Evolutionary conservation across 2,888 invertebrate species (phyloP).

Genomic region (Calliopum simillimum): DNA sequence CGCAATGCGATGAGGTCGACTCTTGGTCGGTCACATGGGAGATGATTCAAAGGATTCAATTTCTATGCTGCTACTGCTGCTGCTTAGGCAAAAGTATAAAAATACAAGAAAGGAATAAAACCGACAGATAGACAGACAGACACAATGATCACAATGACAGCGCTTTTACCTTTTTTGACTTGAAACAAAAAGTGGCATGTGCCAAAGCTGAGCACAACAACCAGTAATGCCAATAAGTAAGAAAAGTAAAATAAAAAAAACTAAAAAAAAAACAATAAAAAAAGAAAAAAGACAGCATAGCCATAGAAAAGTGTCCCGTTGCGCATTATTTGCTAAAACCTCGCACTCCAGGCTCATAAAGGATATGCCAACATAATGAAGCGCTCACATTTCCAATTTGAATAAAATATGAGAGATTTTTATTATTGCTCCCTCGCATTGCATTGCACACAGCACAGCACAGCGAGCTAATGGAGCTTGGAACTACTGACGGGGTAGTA

Average conservation of each 20-base stretch:
- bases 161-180: conserved; percentile 8
- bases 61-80: neutral
- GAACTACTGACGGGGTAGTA: no score
- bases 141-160: conserved; percentile 1
- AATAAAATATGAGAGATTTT: conserved; percentile 64
- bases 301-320: conserved; percentile 47
- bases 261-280: conserved; percentile 11
- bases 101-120: neutral
- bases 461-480: no score
- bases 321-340: conserved; percentile 44
- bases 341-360: neutral
- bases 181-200: neutral
- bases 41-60: conserved; percentile 40
- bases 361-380: conserved; percentile 39
- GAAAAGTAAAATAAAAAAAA: conserved; percentile 29
- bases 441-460: no score
- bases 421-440: conserved; percentile 48
- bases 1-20: conserved; percentile 40
- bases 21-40: conserved; percentile 40
- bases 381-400: conserved; percentile 62
- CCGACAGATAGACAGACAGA: conserved; percentile 16
- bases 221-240: conserved; percentile 41
- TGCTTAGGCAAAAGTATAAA: no score
- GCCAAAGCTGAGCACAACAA: conserved; percentile 8
- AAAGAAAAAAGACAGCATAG: neutral